Conservation (phyloP, 2,888 invertebrate species). For the Venusia cambrica region DNA sequence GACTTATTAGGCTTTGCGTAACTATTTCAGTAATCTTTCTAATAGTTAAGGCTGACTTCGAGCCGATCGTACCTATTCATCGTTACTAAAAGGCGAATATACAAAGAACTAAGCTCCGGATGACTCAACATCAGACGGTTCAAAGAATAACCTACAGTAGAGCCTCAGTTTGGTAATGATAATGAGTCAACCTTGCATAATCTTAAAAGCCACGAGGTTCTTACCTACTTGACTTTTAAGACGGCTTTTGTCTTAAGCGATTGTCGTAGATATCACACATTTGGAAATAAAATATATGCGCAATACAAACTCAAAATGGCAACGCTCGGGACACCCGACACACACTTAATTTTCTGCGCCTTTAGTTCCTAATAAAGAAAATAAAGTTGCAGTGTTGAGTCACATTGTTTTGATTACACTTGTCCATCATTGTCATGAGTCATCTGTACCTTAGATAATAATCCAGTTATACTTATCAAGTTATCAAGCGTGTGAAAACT, state of each 20-base stretch:
- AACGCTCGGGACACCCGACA: constrained; percentile 21
- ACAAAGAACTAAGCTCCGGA: constrained; percentile 25
- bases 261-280: constrained; percentile 38
- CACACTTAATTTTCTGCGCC: constrained; percentile 20
- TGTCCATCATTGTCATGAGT: constrained; percentile 4
- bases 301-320: constrained; percentile 40
- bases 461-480: constrained; percentile 2
- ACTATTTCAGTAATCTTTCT: constrained; percentile 35
- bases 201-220: constrained; percentile 39
- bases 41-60: constrained; percentile 29
- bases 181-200: constrained; percentile 59
- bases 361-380: too few relatives aligned
- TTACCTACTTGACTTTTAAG: constrained; percentile 34
- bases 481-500: constrained; percentile 8
- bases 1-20: too few relatives aligned
- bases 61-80: constrained; percentile 21
- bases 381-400: constrained; percentile 8
- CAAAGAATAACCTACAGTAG: constrained; percentile 29
- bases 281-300: constrained; percentile 40
- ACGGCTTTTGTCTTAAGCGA: constrained; percentile 36
- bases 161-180: constrained; percentile 38
- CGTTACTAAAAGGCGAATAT: constrained; percentile 27
- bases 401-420: constrained; percentile 10
- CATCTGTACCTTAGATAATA: constrained; percentile 5
- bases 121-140: constrained; percentile 27